A percentile compares a stretch with the other conserved stretches of the same genome.
Evolutionary conservation across 2,113 vertebrate genomes (phyloP).

Genomic region (Cebidichthys violaceus): DNA sequence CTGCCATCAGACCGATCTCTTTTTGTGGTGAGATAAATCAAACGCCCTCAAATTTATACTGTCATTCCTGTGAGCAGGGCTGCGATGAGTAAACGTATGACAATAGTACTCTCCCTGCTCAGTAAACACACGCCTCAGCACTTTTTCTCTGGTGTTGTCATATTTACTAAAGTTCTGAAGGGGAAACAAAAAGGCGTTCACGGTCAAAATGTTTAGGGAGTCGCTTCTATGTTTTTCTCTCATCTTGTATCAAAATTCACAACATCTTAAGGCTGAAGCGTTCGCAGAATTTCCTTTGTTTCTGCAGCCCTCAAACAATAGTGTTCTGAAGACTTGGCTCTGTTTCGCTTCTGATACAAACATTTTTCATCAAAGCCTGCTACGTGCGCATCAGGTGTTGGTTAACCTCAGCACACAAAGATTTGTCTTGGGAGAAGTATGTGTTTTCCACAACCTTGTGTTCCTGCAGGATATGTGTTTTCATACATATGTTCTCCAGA

Average conservation of each 20-base stretch:
- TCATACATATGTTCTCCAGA: not conserved
- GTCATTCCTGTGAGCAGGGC: no score
- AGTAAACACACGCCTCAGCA: accelerated
- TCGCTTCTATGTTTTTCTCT: not conserved
- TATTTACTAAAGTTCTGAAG: not conserved
- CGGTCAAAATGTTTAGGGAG: not conserved
- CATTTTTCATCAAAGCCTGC: not conserved
- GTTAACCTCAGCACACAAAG: not conserved
- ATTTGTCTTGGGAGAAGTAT: not conserved
- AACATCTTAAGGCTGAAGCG: conserved; percentile 17
- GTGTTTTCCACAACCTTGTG: not conserved
- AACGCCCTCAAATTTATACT: no score
- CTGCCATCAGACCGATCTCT: no score
- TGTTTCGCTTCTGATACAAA: conserved; percentile 6
- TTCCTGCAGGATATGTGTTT: not conserved
- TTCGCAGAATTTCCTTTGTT: conserved; percentile 4
- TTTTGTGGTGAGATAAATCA: no score
- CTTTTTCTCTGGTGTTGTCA: not conserved
- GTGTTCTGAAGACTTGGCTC: not conserved
- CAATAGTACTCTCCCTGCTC: no score
- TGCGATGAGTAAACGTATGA: no score
- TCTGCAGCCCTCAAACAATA: conserved; percentile 1
- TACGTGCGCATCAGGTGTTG: not conserved
- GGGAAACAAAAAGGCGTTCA: not conserved
- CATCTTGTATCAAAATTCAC: conserved; percentile 10